These are phyloP conservation scores for Drosophila pegasa DNA, from an alignment of 2,888 invertebrate genomes.

Conservation along the genomic window DNA sequence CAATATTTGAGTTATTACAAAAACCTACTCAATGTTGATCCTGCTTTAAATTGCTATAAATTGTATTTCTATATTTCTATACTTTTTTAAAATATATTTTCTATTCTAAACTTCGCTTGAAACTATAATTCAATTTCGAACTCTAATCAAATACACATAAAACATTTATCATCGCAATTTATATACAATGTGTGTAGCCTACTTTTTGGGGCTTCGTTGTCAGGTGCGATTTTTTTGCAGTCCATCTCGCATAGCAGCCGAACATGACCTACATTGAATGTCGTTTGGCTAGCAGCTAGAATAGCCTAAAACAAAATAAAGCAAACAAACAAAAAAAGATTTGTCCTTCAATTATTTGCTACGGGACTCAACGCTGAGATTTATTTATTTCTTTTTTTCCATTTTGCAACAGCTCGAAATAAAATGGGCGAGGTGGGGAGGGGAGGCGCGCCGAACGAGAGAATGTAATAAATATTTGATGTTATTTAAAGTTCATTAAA, in stretches of 20 bases:
- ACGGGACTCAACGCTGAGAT: constrained; percentile 12
- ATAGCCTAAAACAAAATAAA: constrained; percentile 1
- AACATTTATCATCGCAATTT: not conserved
- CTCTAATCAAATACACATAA: not conserved
- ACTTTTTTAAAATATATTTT: not conserved
- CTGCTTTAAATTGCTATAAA: too few relatives aligned
- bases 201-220: not conserved
- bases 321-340: constrained; percentile 10
- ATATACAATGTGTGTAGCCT: not conserved
- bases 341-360: constrained; percentile 51
- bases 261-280: constrained; percentile 47
- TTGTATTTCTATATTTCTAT: not conserved
- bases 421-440: too few relatives aligned
- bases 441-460: constrained; percentile 7
- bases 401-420: not conserved
- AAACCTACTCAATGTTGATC: too few relatives aligned
- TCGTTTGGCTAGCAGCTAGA: constrained; percentile 26
- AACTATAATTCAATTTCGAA: not conserved
- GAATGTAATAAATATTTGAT: constrained; percentile 51
- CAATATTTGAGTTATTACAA: too few relatives aligned
- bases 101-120: not conserved
- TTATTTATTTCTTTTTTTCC: constrained; percentile 8
- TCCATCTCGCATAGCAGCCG: constrained; percentile 21
- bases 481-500: constrained; percentile 73
- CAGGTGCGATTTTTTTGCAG: constrained; percentile 21